These are phyloP conservation scores for Paralichthys olivaceus DNA, from an alignment of 2,113 vertebrate species.

Conservation along the genomic window DNA sequence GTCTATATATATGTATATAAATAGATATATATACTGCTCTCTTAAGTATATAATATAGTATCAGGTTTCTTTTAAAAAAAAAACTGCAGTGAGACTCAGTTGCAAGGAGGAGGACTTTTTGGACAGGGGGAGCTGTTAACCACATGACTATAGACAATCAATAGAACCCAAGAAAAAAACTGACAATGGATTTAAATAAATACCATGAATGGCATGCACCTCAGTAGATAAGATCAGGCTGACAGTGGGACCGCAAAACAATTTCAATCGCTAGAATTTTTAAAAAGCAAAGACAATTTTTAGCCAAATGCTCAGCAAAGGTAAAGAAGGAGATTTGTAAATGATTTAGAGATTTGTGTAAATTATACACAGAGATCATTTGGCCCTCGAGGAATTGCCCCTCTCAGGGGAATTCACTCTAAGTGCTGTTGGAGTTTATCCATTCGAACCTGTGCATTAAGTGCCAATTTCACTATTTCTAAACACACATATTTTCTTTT, in stretches of 20 bases:
- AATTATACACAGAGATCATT: constrained; percentile 24
- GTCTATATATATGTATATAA: constrained; percentile 42
- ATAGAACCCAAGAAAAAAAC: constrained; percentile 28
- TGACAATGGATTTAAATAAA: constrained; percentile 55
- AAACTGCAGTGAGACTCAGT: constrained; percentile 54
- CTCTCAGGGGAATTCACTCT: constrained; percentile 50
- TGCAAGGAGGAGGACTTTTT: constrained; percentile 63
- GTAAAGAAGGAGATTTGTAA: background rate
- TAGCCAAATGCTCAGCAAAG: background rate
- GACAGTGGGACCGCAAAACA: constrained; percentile 26
- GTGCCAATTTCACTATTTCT: constrained; percentile 60
- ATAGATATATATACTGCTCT: constrained; percentile 46
- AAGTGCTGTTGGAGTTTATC: constrained; percentile 71
- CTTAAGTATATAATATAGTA: constrained; percentile 26
- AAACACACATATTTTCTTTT: constrained; percentile 8
- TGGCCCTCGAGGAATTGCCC: constrained; percentile 38
- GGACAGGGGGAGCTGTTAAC: constrained; percentile 80
- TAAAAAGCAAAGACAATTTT: background rate
- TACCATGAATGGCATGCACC: constrained; percentile 81
- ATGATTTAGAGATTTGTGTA: constrained; percentile 37
- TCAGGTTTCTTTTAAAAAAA: constrained; percentile 44
- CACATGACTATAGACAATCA: constrained; percentile 52
- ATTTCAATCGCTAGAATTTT: background rate
- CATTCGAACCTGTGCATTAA: constrained; percentile 58
- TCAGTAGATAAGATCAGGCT: constrained; percentile 54